These are phyloP conservation scores for Pseudomyrmex pallidus DNA, from an alignment of 1,140 invertebrate genomes.

Conservation along the genomic window DNA sequence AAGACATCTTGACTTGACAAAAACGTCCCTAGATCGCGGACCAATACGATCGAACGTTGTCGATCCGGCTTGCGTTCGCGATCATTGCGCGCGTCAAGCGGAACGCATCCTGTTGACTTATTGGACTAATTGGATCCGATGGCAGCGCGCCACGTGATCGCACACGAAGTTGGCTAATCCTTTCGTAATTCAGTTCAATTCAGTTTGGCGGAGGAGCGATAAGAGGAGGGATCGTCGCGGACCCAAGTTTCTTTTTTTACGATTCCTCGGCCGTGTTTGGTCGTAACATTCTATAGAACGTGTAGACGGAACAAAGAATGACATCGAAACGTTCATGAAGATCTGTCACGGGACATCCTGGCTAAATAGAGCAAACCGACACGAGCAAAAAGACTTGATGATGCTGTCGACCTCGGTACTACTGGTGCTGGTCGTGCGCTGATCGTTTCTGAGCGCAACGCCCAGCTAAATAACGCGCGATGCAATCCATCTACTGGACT, in stretches of 20 bases:
- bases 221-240: not conserved
- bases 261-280: not conserved
- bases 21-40: too few species aligned
- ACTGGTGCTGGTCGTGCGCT: not conserved
- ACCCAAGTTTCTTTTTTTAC: not conserved
- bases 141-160: conserved; percentile 53
- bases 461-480: conserved; percentile 80
- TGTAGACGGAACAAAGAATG: not conserved
- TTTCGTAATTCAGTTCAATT: not conserved
- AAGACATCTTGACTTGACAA: too few species aligned
- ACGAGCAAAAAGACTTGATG: not conserved
- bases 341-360: not conserved
- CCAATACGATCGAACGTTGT: too few species aligned
- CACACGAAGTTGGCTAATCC: conserved; percentile 19
- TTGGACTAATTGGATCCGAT: conserved; percentile 2
- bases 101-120: too few species aligned
- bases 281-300: not conserved
- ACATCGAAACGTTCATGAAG: not conserved
- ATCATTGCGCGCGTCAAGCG: too few species aligned
- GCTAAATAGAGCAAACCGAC: not conserved
- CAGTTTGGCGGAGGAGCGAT: conserved; percentile 5
- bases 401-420: not conserved
- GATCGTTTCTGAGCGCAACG: conserved; percentile 12
- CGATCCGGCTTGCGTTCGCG: too few species aligned
- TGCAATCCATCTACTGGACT: conserved; percentile 92